A percentile compares a stretch with the other conserved stretches of the same genome.
phyloP scores from a whole-genome alignment of 1,140 invertebrate genomes.

The Zaprionus vittiger region DNA sequence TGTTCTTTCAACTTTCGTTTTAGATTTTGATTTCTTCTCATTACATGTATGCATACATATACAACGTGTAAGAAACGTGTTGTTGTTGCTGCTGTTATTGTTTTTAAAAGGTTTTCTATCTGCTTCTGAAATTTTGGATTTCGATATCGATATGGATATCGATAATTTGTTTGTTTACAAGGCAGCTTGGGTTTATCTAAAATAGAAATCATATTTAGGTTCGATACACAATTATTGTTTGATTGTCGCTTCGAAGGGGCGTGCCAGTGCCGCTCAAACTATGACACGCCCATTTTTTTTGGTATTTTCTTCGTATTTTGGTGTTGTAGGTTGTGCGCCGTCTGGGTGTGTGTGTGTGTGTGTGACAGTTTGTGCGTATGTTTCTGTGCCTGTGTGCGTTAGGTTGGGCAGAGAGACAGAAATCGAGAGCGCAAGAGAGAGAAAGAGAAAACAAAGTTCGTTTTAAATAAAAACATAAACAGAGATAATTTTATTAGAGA shows the following conservation, averaged over 20 bases:
- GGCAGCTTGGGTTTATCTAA: constrained; percentile 70
- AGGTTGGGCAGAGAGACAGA: not conserved
- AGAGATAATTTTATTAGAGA: constrained; percentile 59
- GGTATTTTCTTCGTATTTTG: constrained; percentile 53
- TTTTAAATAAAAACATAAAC: constrained; percentile 21
- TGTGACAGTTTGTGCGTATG: constrained; percentile 6
- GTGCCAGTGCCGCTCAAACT: constrained; percentile 39
- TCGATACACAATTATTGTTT: constrained; percentile 49
- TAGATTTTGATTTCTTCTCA: constrained; percentile 49
- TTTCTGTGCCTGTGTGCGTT: constrained; percentile 31
- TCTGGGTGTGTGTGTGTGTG: constrained; percentile 54
- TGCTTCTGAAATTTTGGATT: constrained; percentile 68
- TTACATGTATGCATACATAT: constrained; percentile 48
- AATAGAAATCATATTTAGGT: constrained; percentile 35
- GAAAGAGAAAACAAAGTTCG: constrained; percentile 42
- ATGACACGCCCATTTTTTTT: constrained; percentile 33
- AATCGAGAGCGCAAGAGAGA: constrained; percentile 11
- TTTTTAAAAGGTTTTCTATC: constrained; percentile 31
- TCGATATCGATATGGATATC: constrained; percentile 15
- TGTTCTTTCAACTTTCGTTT: constrained; percentile 69
- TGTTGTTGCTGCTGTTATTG: constrained; percentile 11
- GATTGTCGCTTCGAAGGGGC: constrained; percentile 50
- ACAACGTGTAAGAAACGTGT: constrained; percentile 15
- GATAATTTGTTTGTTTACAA: constrained; percentile 44
- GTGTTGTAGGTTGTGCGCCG: constrained; percentile 76